phyloP scores from a whole-genome alignment of 2,888 invertebrate genomes.

The Micoletzkya japonica region DNA sequence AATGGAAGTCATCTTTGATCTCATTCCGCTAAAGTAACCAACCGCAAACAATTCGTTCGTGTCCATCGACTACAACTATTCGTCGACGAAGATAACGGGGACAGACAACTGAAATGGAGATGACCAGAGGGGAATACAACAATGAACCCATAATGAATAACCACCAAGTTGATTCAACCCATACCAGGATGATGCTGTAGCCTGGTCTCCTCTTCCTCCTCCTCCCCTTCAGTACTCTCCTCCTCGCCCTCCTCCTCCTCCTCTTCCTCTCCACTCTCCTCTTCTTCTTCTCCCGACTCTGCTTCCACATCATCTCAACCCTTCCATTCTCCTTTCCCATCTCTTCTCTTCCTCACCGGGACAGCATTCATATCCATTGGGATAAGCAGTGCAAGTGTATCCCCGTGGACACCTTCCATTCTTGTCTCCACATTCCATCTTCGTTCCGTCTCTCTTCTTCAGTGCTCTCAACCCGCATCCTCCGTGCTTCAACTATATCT shows the following conservation, averaged over 20 bases:
- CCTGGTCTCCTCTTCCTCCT: background rate
- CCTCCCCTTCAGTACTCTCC: background rate
- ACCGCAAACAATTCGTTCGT: background rate
- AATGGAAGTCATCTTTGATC: background rate
- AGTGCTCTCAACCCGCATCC: background rate
- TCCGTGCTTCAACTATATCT: background rate
- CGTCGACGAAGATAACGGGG: too few relatives aligned
- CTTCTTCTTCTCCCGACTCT: background rate
- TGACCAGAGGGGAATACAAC: too few relatives aligned
- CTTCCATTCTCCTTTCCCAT: background rate
- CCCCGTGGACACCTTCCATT: conserved; percentile 3
- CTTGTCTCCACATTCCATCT: conserved; percentile 1
- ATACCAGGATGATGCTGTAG: too few relatives aligned
- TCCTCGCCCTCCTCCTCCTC: background rate
- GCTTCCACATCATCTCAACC: background rate
- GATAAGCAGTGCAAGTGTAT: conserved; percentile 2
- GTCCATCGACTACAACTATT: background rate
- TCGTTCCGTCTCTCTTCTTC: background rate
- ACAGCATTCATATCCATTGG: conserved; percentile 4
- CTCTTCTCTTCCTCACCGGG: conserved; percentile 8
- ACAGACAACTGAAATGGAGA: too few relatives aligned
- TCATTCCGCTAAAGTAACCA: background rate
- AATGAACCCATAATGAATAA: too few relatives aligned
- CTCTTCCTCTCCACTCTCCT: background rate
- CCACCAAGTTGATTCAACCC: too few relatives aligned